Percentiles rank a stretch among this genome's conserved stretches.
Conservation (phyloP, 2,888 invertebrate species). For the Netelia melanura region DNA sequence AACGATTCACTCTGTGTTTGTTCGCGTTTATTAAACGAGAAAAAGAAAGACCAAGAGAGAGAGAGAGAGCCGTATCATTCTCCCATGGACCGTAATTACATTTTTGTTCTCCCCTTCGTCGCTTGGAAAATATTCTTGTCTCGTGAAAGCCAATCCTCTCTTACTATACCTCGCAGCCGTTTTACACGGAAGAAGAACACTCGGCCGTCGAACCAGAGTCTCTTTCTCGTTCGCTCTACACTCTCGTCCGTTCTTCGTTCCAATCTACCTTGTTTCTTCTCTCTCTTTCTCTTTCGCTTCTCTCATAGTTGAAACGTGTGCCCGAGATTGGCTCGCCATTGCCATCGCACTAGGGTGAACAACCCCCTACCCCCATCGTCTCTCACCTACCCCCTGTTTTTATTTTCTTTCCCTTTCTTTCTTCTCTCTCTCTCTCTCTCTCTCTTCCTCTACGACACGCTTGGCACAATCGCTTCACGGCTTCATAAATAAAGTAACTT, state of each 20-base stretch:
- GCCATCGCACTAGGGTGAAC: constrained; percentile 10
- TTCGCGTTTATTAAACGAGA: not conserved
- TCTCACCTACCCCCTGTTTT: not conserved
- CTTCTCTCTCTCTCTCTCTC: not conserved
- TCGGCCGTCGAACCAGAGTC: not conserved
- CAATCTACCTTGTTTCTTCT: constrained; percentile 42
- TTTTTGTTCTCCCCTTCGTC: not conserved
- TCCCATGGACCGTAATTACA: constrained; percentile 2
- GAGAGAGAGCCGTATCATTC: constrained; percentile 4
- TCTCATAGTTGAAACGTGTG: constrained; percentile 17
- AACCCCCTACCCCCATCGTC: not conserved
- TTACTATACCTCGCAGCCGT: not conserved
- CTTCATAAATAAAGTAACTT: constrained; percentile 20
- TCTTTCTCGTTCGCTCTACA: not conserved
- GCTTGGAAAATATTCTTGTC: constrained; percentile 10
- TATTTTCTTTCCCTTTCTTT: too few relatives aligned
- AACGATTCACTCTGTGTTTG: not conserved
- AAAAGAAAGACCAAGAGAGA: not conserved
- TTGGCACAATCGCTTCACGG: not conserved
- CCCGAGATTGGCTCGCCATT: constrained; percentile 15
- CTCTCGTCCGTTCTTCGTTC: constrained; percentile 4
- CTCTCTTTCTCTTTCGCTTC: constrained; percentile 41
- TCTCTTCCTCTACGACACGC: constrained; percentile 1
- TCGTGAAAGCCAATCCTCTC: too few relatives aligned
- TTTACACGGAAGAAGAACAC: not conserved